Conservation (phyloP, 2,797 vertebrate genomes). For the Neostethus bicornis region DNA sequence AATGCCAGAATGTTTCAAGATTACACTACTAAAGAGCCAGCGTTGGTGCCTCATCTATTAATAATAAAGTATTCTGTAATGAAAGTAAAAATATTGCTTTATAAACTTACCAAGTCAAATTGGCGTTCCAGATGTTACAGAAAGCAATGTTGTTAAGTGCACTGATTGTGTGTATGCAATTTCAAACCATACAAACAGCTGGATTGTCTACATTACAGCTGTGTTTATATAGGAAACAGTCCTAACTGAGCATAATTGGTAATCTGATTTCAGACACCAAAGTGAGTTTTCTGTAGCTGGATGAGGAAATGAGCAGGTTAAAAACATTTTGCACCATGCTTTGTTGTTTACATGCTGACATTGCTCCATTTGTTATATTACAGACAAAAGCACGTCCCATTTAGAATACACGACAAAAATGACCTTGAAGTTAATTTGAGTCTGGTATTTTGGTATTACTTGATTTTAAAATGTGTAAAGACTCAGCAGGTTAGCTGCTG, state of each 20-base stretch:
- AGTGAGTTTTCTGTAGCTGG: slow-evolving; percentile 15
- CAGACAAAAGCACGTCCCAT: too few relatives aligned
- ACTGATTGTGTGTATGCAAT: too few relatives aligned
- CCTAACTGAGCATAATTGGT: slow-evolving; percentile 12
- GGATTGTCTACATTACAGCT: too few relatives aligned
- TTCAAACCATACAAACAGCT: too few relatives aligned
- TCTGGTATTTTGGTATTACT: too few relatives aligned
- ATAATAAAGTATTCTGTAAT: too few relatives aligned
- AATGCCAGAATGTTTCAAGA: too few relatives aligned
- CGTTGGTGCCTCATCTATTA: background rate
- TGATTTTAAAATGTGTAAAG: too few relatives aligned
- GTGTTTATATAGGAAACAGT: slow-evolving; percentile 8
- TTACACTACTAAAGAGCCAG: background rate
- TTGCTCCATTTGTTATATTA: background rate
- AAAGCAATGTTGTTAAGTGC: slow-evolving; percentile 37
- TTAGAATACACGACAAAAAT: too few relatives aligned
- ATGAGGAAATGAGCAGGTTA: slow-evolving; percentile 10
- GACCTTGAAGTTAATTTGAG: too few relatives aligned
- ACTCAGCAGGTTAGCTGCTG: too few relatives aligned
- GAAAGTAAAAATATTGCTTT: background rate
- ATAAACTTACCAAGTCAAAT: too few relatives aligned
- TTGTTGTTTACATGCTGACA: background rate
- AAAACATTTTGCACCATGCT: slow-evolving; percentile 5
- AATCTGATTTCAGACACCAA: slow-evolving; percentile 20
- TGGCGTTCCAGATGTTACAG: slow-evolving; percentile 6